phyloP scores from a whole-genome alignment of 2,888 invertebrate genomes.

The Leptopilina syphax region DNA sequence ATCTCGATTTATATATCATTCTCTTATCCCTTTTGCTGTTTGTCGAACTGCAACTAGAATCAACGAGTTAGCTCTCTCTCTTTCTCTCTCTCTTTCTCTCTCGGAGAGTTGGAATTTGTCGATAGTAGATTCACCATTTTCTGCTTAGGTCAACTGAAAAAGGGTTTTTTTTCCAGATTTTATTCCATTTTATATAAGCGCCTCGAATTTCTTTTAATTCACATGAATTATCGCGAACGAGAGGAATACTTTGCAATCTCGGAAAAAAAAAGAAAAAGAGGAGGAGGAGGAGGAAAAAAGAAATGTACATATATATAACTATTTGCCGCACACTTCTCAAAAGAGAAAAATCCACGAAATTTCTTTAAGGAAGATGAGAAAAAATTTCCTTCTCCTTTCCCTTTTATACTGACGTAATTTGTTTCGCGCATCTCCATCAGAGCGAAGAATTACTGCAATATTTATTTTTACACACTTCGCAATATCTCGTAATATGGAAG shows the following conservation, averaged over 20 bases:
- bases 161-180: neutral
- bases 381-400: neutral
- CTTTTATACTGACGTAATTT: neutral
- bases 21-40: conserved; percentile 24
- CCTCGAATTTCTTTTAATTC: conserved; percentile 25
- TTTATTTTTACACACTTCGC: neutral
- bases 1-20: conserved; percentile 12
- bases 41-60: conserved; percentile 10
- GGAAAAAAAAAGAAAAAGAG: neutral
- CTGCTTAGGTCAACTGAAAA: conserved; percentile 39
- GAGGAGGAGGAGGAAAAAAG: no score
- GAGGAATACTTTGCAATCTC: conserved; percentile 21
- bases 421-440: neutral
- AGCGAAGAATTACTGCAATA: neutral
- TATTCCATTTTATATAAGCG: conserved; percentile 22
- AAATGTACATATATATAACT: conserved; percentile 1
- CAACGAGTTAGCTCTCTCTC: neutral
- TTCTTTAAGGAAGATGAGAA: conserved; percentile 24
- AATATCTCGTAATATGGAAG: neutral
- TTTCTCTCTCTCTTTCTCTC: no score
- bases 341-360: conserved; percentile 27
- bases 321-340: conserved; percentile 17
- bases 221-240: conserved; percentile 6
- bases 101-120: conserved; percentile 23
- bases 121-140: conserved; percentile 28